Evolutionary conservation across 1,140 invertebrate genomes (phyloP).

Genomic region (Hylyphantes graminicola): DNA sequence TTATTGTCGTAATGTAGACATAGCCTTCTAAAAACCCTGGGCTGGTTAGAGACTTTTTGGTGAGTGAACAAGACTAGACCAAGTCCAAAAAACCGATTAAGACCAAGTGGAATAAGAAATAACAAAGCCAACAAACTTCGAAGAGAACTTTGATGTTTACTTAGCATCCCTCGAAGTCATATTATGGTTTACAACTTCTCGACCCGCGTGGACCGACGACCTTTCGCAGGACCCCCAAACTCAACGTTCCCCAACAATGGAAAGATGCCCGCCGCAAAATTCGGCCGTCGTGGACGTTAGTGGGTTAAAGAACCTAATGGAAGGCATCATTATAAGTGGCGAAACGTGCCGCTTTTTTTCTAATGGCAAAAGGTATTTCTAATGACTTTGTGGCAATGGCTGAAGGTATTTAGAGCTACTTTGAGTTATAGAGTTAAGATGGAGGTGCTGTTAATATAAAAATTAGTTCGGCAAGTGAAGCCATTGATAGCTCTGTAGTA

Average conservation of each 20-base stretch:
- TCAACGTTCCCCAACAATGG: conserved; percentile 22
- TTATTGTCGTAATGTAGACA: no score
- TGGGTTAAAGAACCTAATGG: conserved; percentile 46
- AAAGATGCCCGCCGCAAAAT: not conserved
- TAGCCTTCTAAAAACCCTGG: no score
- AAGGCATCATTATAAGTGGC: conserved; percentile 31
- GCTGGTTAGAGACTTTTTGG: no score
- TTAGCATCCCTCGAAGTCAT: not conserved
- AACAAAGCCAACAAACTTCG: not conserved
- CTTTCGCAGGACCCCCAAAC: conserved; percentile 44
- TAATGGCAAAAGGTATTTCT: conserved; percentile 22
- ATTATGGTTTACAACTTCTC: conserved; percentile 48
- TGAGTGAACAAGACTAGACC: no score
- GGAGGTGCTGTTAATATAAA: no score
- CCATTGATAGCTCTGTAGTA: no score
- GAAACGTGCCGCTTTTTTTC: conserved; percentile 41
- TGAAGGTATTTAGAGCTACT: conserved; percentile 31
- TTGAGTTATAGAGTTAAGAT: no score
- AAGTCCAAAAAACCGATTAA: no score
- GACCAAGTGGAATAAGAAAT: no score
- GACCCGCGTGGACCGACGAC: conserved; percentile 29
- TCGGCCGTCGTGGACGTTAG: conserved; percentile 37
- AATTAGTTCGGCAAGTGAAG: no score
- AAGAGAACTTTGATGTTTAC: not conserved
- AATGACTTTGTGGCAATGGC: conserved; percentile 30